Evolutionary conservation across 2,888 invertebrate species (phyloP), one percentile per base, ranked within the genome.

Genomic region (Lithophane ornitopus): DNA sequence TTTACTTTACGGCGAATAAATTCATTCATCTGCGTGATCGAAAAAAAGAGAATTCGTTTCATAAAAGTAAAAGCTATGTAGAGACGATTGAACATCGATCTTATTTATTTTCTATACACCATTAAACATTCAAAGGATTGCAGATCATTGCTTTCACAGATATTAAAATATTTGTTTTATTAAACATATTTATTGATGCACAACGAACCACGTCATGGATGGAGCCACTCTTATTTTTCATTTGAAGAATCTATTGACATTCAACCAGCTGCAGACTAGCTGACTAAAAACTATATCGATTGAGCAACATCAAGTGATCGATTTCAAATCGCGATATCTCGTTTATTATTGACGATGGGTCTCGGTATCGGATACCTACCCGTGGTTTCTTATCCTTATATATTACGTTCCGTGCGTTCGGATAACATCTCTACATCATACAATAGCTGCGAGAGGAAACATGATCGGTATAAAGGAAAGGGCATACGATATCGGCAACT

Each of bases 341-440:
- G 82, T 90, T 89, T 90, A 89, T 91, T 91, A 92, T 92, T 91
- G 89, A 86, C 78, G 79, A 84, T 82, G 82, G 87, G 87, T 89
- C 87, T 89, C 81, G 83, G 88, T 90, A 88, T 90, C 89, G 76
- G 87, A 90, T 90, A 88, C 87, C 85, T 89, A 89, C 85, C 82
- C 85, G 75, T 86, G 80, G 86, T 71, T 73, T 82, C 85, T 70
- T 77, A 80, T 80, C 80, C 78, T 81, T 81, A 77, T 78, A 84
- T 85, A 79, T 71, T 74, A 78, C 76, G 74, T 77, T 81, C 79
- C 56, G 70, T 80, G 68, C 61, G 71, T 86, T 79, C 75, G 72
- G 78, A 81, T 87, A 84, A 75, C 77, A 75, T 74, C 77, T 76
- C 72, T 59, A 39, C 72, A 44, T 65, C 72, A 44, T 65, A 85